Conservation (phyloP, 2,888 invertebrate species). For the Julus scandinavius region DNA sequence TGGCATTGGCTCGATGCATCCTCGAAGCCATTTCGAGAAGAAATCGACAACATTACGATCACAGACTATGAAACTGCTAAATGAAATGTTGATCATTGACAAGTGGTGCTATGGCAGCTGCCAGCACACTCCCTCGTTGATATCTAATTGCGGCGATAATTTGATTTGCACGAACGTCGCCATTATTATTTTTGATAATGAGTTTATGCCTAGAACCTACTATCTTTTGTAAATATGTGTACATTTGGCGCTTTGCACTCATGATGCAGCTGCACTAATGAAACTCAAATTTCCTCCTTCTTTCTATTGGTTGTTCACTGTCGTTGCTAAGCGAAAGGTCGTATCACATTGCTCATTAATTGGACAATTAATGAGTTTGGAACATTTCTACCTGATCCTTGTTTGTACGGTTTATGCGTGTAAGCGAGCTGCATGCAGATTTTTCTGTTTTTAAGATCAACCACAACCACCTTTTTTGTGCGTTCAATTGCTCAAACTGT, state of each 20-base stretch:
- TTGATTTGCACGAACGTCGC: background rate
- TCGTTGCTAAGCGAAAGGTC: background rate
- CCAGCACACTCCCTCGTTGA: background rate
- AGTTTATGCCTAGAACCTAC: background rate
- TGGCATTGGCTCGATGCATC: background rate
- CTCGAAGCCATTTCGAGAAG: background rate
- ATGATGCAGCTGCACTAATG: background rate
- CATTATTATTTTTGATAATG: background rate
- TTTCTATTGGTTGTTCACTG: background rate
- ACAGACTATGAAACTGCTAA: background rate
- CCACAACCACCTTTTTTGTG: no score
- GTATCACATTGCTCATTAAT: background rate
- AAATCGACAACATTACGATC: background rate
- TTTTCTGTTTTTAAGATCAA: background rate
- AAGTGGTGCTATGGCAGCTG: background rate
- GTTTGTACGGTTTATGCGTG: background rate
- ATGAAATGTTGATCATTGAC: background rate
- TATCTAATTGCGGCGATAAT: background rate
- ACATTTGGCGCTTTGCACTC: background rate
- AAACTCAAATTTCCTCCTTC: background rate
- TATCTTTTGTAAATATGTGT: constrained; percentile 3
- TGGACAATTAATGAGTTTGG: background rate
- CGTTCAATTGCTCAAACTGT: no score
- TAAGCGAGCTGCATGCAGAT: background rate
- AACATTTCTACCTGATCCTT: background rate